Percentiles rank a stretch among this genome's conserved stretches.
Conservation (phyloP, 2,797 vertebrate species). For the Dermochelys coriacea region DNA sequence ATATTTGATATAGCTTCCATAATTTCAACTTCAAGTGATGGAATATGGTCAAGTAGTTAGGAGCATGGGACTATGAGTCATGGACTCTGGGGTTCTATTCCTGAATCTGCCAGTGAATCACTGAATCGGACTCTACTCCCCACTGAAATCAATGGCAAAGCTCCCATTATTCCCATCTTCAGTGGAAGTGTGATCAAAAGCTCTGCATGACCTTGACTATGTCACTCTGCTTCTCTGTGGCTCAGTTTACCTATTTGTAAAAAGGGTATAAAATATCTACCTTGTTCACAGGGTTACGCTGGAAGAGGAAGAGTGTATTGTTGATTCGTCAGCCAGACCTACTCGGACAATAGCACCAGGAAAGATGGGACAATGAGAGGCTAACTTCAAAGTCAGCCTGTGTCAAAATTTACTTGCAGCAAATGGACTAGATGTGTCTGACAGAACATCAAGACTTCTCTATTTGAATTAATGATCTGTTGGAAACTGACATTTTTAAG, state of each 20-base stretch:
- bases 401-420: background rate
- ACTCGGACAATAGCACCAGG: background rate
- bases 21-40: background rate
- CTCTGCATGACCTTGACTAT: background rate
- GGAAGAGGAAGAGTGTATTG: background rate
- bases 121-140: background rate
- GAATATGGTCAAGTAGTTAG: background rate
- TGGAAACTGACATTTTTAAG: background rate
- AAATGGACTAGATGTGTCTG: background rate
- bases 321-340: background rate
- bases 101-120: conserved; percentile 29
- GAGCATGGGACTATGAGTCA: background rate
- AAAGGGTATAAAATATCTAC: background rate
- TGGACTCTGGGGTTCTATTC: background rate
- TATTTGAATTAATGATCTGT: background rate
- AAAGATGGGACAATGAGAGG: background rate
- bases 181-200: background rate
- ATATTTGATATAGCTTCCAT: background rate
- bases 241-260: background rate
- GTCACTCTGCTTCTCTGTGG: background rate
- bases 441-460: background rate
- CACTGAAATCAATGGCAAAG: background rate
- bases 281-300: fast-evolving
- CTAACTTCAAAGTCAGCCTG: background rate
- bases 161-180: background rate